These are phyloP conservation scores for Mnemiopsis leidyi DNA, from an alignment of 37 sponge, comb jelly and placozoan species.

Conservation along the genomic window DNA sequence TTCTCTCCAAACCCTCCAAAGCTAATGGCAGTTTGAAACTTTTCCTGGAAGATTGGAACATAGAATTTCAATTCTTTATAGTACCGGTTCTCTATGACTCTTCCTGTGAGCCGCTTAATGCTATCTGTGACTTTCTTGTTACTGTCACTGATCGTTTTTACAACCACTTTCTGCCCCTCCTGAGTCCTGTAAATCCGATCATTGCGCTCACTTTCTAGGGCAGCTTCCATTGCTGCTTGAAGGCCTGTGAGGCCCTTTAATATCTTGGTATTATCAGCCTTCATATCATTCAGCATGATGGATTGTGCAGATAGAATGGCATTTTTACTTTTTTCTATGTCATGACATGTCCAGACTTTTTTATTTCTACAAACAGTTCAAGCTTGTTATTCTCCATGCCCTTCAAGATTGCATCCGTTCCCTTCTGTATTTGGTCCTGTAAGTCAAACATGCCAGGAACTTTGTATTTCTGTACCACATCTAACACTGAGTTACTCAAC, in stretches of 20 bases:
- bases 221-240: background rate
- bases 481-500: background rate
- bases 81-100: background rate
- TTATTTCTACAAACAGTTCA: background rate
- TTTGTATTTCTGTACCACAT: background rate
- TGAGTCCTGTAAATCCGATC: background rate
- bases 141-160: background rate
- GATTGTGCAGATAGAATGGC: background rate
- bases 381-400: background rate
- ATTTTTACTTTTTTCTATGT: background rate
- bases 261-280: background rate
- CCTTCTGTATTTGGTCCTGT: background rate
- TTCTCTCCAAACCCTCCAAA: background rate
- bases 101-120: background rate
- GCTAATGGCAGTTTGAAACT: background rate
- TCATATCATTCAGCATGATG: background rate
- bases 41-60: background rate
- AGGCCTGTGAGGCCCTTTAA: background rate
- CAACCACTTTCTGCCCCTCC: background rate
- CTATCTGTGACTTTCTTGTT: background rate
- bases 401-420: background rate
- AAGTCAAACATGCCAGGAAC: conserved; percentile 25
- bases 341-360: background rate
- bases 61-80: background rate
- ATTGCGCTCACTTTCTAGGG: background rate